Percentiles rank a stretch among this genome's conserved stretches.
phyloP scores from a whole-genome alignment of 2,888 invertebrate species.

The Psylliodes chrysocephalus region DNA sequence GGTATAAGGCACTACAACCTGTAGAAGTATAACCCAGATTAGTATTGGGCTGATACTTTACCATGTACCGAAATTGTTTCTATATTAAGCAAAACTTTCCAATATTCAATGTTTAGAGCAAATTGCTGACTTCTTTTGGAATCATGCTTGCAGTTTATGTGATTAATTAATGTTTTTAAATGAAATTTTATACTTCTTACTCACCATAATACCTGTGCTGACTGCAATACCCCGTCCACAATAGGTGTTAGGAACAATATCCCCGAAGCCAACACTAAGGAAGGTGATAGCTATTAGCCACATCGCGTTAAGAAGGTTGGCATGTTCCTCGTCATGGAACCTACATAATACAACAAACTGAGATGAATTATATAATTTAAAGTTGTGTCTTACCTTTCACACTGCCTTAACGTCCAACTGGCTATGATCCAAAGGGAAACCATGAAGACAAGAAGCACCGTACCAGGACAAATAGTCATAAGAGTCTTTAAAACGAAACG shows the following conservation, averaged over 20 bases:
- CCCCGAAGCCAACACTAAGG: slow-evolving; percentile 99
- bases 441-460: slow-evolving; percentile 98
- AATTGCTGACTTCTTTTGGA: too few species aligned
- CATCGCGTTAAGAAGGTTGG: slow-evolving; percentile 99
- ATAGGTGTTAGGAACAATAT: slow-evolving; percentile 99
- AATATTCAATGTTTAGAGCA: too few species aligned
- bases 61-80: too few species aligned
- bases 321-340: slow-evolving; percentile 98
- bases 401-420: slow-evolving; percentile 97
- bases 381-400: slow-evolving; percentile 86
- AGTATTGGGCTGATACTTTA: too few species aligned
- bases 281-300: slow-evolving; percentile 99
- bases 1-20: too few species aligned
- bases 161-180: too few species aligned
- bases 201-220: slow-evolving; percentile 99
- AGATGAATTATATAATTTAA: too few species aligned
- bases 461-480: slow-evolving; percentile 99
- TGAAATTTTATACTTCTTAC: slow-evolving; percentile 55
- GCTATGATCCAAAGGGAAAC: slow-evolving; percentile 99
- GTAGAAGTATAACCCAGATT: too few species aligned
- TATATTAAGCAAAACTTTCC: too few species aligned
- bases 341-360: slow-evolving; percentile 68
- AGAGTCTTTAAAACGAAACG: slow-evolving; percentile 90
- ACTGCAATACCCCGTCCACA: slow-evolving; percentile 99
- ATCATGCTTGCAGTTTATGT: too few species aligned